Evolutionary conservation across 2,888 invertebrate species (phyloP).

Genomic region (Scaptomyza tumidula): DNA sequence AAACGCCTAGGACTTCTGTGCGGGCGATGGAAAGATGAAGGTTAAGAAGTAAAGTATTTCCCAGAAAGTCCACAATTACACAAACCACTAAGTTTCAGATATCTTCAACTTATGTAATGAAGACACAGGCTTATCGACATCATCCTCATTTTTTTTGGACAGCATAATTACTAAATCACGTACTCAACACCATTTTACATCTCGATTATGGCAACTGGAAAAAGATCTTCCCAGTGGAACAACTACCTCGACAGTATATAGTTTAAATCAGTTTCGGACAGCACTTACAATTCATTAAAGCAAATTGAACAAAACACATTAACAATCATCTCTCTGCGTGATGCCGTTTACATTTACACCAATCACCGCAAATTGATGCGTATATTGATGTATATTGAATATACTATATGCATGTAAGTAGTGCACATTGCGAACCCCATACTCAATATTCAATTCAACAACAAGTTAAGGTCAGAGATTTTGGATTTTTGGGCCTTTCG

Average conservation of each 20-base stretch:
- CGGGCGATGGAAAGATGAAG: neutral
- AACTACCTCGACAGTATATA: constrained; percentile 25
- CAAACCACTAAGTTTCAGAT: neutral
- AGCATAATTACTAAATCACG: constrained; percentile 22
- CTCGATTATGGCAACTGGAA: constrained; percentile 27
- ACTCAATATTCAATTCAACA: constrained; percentile 33
- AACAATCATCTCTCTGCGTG: constrained; percentile 18
- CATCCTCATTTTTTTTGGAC: constrained; percentile 2
- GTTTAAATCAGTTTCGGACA: constrained; percentile 63
- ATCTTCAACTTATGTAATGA: neutral
- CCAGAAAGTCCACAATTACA: too few relatives aligned
- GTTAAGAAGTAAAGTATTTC: neutral
- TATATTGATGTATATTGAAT: constrained; percentile 37
- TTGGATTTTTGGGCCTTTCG: constrained; percentile 61
- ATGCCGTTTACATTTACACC: constrained; percentile 58
- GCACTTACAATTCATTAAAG: constrained; percentile 56
- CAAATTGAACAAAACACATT: constrained; percentile 37
- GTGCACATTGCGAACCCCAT: constrained; percentile 23
- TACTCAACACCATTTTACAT: constrained; percentile 35
- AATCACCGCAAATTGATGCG: constrained; percentile 65
- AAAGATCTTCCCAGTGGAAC: constrained; percentile 9
- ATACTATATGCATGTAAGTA: constrained; percentile 25
- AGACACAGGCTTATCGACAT: neutral
- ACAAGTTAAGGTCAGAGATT: constrained; percentile 63
- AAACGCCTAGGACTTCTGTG: neutral